Evolutionary conservation across 30 jellyfish, hydroid and myxozoan genomes (phyloP), one percentile per base, ranked within the genome.

Genomic region (Hydractinia echinata): DNA sequence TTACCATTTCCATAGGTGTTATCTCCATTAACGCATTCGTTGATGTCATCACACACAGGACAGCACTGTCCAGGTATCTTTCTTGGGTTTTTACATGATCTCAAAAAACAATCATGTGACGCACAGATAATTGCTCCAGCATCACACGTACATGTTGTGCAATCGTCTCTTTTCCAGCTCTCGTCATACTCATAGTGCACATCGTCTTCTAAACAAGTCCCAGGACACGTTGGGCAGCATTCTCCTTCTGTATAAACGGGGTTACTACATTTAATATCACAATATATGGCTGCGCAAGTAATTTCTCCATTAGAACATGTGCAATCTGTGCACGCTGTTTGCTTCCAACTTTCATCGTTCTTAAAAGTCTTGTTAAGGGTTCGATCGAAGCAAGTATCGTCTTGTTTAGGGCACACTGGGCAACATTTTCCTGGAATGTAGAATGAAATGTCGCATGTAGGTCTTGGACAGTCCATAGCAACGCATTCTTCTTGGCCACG

Each of bases 11-110:
- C 69, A 58, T 58, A 16, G 3, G 69, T 16, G 19, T 58, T 16
- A 58, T 11, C 15, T 11, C 15, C 69, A 58, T 58, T 58, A 58
- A 11, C 69, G 15, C 19, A 58, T 58, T 58, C 44, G 44, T 30
- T 30, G 44, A 30, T 30, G 44, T 88, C 94, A 51, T 94, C 94
- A 61, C 96, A 88, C 10, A 82, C 87, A 0, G 94, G 94, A 55
- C 96, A 88, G 54, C 96, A 88, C n/a, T 88, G 76, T 53, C 96
- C 96, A 54, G 86, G 85, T 4, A 51, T 76, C 19, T 72, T 84
- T 20, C 66, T 44, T 18, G 96, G 94, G 7, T 76, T 85, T 11
- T 84, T 89, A 5, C 87, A 64, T n/a, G 39, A 64, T 9, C 19
- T 6, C 19, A 51, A 51, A n/a, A 51, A 44, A 13, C 74, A 64